These are phyloP conservation scores for Sisor rabdophorus DNA, from an alignment of 2,113 vertebrate species.

Conservation along the genomic window DNA sequence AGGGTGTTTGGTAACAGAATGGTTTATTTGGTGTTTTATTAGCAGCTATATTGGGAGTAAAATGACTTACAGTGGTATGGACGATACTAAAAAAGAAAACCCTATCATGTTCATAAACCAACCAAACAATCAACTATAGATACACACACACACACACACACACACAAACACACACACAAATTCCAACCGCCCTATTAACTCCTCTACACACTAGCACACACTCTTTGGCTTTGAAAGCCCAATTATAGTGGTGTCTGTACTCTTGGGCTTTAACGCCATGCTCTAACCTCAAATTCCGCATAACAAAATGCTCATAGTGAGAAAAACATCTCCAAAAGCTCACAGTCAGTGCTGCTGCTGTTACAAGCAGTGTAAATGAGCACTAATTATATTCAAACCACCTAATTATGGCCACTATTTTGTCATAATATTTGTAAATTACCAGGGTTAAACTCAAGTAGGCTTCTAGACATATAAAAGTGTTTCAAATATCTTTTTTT, in stretches of 20 bases:
- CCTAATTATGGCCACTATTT: conserved; percentile 57
- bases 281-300: conserved; percentile 7
- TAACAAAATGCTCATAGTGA: conserved; percentile 6
- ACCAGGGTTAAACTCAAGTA: conserved; percentile 47
- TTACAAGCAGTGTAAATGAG: conserved; percentile 48
- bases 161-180: conserved; percentile 24
- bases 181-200: background rate
- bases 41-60: conserved; percentile 55
- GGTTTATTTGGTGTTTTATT: conserved; percentile 45
- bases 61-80: conserved; percentile 54
- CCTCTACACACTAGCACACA: background rate
- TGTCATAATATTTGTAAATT: conserved; percentile 57
- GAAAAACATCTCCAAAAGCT: background rate
- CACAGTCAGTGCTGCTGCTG: conserved; percentile 30
- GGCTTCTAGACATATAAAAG: conserved; percentile 34
- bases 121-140: background rate
- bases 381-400: conserved; percentile 55
- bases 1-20: conserved; percentile 58
- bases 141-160: conserved; percentile 15
- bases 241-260: background rate
- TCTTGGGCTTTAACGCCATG: conserved; percentile 5
- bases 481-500: conserved; percentile 9
- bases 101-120: background rate
- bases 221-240: background rate
- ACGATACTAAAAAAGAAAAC: conserved; percentile 48